Base-by-base conservation (phyloP, 1,140 invertebrate species). In the Drosophila quadrilineata region DNA sequence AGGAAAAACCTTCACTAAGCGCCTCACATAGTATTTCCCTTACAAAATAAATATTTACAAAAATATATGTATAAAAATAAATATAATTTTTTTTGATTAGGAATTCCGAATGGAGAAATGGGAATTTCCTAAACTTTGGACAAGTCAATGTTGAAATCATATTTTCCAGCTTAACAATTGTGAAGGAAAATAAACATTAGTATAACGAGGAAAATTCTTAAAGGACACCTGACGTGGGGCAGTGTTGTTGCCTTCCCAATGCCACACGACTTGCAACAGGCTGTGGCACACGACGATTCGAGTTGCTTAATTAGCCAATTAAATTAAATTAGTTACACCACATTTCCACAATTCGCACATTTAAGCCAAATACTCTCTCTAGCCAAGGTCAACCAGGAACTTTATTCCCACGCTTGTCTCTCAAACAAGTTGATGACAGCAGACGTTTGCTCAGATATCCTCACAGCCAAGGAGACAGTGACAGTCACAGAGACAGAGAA, bases 271-370 rank as follows among this genome's bases (percentile, higher is more conserved):
- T 9, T 29, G 50, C n/a, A 6, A 29, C 36, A 53, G 16, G 22
- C 17, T 19, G 3, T 72, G 77, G 77, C 77, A 82, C 79, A 79
- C 75, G 75, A 80, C 75, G 35, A 60, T 73, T 73, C 57, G 28
- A 54, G 74, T 43, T 16, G 45, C 28, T 38, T 66, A 84, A 82
- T 82, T 73, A 73, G 73, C 73, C 76, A 49, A 80, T 82, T 82
- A 82, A 82, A 64, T 41, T 59, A 48, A 73, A 82, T 82, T 82
- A 68, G 77, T 70, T 82, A 73, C 77, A 71, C 63, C 63, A 58
- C 71, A 64, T 82, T 80, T 52, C 33, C 73, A 56, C 9, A 9
- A 53, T 28, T 12, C 21, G n/a, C 9, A 3, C 45, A 33, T 14
- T 43, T 22, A 48, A 48, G 45, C 26, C 28, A 26, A 49, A 26